Evolutionary conservation across 2,888 invertebrate species (phyloP).

Genomic region (Phalera bucephala): DNA sequence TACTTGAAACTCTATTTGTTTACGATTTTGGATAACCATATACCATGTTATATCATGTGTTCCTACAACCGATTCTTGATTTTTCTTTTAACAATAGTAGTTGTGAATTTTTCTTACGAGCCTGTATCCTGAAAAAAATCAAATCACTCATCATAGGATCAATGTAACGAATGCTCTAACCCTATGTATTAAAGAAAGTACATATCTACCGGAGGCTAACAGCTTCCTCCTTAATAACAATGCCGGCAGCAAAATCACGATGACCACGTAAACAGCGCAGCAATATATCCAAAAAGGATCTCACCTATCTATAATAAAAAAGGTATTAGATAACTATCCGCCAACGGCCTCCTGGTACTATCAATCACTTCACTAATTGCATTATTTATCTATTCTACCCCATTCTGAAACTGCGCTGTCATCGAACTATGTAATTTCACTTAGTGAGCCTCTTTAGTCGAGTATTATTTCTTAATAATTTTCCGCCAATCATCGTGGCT

Average conservation of each 20-base stretch:
- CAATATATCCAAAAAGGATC: slow-evolving; percentile 33
- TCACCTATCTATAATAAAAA: slow-evolving; percentile 41
- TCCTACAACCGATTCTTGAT: too few relatives aligned
- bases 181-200: too few relatives aligned
- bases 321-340: slow-evolving; percentile 38
- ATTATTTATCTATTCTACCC: slow-evolving; percentile 64
- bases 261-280: slow-evolving; percentile 29
- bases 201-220: neutral
- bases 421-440: slow-evolving; percentile 71
- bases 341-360: slow-evolving; percentile 47
- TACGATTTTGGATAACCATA: too few relatives aligned
- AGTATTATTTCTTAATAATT: slow-evolving; percentile 57
- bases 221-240: neutral
- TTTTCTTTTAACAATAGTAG: too few relatives aligned
- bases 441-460: slow-evolving; percentile 60
- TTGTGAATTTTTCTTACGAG: too few relatives aligned
- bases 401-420: slow-evolving; percentile 61
- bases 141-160: too few relatives aligned
- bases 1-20: too few relatives aligned
- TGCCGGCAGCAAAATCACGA: slow-evolving; percentile 22
- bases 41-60: too few relatives aligned
- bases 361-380: slow-evolving; percentile 73
- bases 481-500: slow-evolving; percentile 45
- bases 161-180: too few relatives aligned
- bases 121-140: too few relatives aligned